These are phyloP conservation scores for Trichoplax adhaerens DNA, from an alignment of 37 sponge, comb jelly and placozoan genomes.

Conservation along the genomic window DNA sequence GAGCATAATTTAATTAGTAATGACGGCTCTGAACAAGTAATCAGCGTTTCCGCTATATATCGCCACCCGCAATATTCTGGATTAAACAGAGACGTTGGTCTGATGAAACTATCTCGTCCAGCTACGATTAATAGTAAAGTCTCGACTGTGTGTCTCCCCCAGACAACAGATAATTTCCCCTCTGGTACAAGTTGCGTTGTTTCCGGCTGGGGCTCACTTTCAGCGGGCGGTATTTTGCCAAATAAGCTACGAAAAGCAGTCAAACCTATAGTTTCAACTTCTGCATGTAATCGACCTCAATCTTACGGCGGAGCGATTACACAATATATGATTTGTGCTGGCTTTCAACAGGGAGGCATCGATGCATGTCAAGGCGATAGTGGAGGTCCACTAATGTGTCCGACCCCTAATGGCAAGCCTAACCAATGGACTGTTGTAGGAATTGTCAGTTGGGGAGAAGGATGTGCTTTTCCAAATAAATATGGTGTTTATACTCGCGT, in stretches of 20 bases:
- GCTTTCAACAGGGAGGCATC: slow-evolving; percentile 3
- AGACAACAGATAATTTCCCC: not conserved
- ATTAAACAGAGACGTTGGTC: slow-evolving; percentile 16
- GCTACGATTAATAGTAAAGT: slow-evolving; percentile 1
- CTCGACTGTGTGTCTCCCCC: slow-evolving; percentile 18
- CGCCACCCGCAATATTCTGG: no score
- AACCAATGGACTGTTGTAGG: slow-evolving; percentile 23
- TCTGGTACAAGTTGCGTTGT: slow-evolving; percentile 20
- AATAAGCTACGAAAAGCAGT: slow-evolving; percentile 13
- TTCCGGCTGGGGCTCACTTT: slow-evolving; percentile 31
- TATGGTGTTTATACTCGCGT: slow-evolving; percentile 36
- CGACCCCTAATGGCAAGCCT: no score
- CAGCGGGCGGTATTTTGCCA: not conserved
- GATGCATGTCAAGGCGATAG: not conserved
- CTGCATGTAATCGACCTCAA: no score
- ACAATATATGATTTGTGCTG: slow-evolving; percentile 23
- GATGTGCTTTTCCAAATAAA: slow-evolving; percentile 23
- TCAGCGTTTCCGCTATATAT: not conserved
- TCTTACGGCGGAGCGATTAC: not conserved
- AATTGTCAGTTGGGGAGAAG: slow-evolving; percentile 19
- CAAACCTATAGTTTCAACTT: slow-evolving; percentile 19
- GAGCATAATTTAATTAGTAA: slow-evolving; percentile 16
- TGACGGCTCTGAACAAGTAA: slow-evolving; percentile 6
- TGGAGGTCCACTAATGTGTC: not conserved
- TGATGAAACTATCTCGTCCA: slow-evolving; percentile 18